Evolutionary conservation across 2,113 vertebrate species (phyloP), one percentile per base, ranked within the genome.

Genomic region (Capreolus pygargus): DNA sequence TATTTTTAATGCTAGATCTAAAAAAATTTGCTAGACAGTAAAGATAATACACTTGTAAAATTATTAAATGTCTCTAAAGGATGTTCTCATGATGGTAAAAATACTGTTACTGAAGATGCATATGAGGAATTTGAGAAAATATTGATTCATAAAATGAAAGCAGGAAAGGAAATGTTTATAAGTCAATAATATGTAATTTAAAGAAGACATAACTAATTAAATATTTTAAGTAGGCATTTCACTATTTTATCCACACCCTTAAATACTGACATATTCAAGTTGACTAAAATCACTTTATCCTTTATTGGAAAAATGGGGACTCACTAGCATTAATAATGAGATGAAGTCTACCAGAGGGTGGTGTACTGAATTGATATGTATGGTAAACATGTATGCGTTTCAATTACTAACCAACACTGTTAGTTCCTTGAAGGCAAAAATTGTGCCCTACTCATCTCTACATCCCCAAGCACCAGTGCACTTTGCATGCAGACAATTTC

Each of bases 221-320:
- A 93, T 79, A 47, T 79, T 88, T 94, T 94, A 96, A 85, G 45
- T 61, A 74, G 43, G 67, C 5, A 96, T 90, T 82, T 94, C 45
- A 85, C 54, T 82, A 58, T 45, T 83, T 96, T 52, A 89, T 67
- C 27, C 83, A 36, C 17, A 90, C 17, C 17, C 81, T 93, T 82
- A 83, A 47, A 96, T 28, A 13, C 55, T 89, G 86, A 88, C 28
- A 74, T 70, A 91, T 19, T 96, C 39, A 93, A 79, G 23, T 19
- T 79, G 45, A 96, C 16, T 81, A 86, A 86, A 96, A 97, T 25
- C 11, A 78, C 8, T 95, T 83, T 55, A 85, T 82, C 28, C 27
- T 86, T 43, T 88, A 67, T 11, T 52, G 57, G 33, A 21, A 95
- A 96, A 36, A 78, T 3, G 3, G 13, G 19, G 30, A 7, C 61